Evolutionary conservation across 2,797 vertebrate genomes (phyloP).

Genomic region (Betta splendens): DNA sequence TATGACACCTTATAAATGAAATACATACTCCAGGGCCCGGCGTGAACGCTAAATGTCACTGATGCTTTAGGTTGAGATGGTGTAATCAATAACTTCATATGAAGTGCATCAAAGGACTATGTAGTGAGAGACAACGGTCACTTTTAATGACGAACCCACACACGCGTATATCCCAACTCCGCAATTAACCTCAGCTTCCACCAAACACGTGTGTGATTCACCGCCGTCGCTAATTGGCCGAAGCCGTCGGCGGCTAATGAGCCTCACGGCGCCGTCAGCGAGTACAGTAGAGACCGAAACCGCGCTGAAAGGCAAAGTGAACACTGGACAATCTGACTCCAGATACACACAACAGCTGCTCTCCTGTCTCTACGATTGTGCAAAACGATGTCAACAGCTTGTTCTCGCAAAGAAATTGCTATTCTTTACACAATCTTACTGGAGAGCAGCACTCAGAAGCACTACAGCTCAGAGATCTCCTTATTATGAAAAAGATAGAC

Average conservation of each 20-base stretch:
- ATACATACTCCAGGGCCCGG: not conserved
- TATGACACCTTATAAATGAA: not conserved
- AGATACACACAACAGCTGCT: too few species aligned
- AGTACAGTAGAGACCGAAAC: not conserved
- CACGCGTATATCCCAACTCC: not conserved
- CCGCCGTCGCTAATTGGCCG: not conserved
- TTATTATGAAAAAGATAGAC: too few species aligned
- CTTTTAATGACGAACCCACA: not conserved
- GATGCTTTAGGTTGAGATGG: not conserved
- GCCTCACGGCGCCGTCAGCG: not conserved
- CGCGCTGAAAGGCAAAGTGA: not conserved
- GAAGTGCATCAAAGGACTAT: not conserved
- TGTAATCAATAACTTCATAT: not conserved
- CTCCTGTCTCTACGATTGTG: too few species aligned
- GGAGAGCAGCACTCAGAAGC: too few species aligned
- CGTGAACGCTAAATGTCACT: not conserved
- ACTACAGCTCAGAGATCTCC: too few species aligned
- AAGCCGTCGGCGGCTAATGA: constrained; percentile 20
- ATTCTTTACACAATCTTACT: too few species aligned
- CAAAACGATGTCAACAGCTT: too few species aligned
- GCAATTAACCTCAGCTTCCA: not conserved
- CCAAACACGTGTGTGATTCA: too few species aligned
- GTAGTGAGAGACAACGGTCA: not conserved
- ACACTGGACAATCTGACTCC: too few species aligned
- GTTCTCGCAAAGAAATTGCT: too few species aligned